Conservation (phyloP, 2,797 vertebrate species). For the Hoplostethus mediterraneus region DNA sequence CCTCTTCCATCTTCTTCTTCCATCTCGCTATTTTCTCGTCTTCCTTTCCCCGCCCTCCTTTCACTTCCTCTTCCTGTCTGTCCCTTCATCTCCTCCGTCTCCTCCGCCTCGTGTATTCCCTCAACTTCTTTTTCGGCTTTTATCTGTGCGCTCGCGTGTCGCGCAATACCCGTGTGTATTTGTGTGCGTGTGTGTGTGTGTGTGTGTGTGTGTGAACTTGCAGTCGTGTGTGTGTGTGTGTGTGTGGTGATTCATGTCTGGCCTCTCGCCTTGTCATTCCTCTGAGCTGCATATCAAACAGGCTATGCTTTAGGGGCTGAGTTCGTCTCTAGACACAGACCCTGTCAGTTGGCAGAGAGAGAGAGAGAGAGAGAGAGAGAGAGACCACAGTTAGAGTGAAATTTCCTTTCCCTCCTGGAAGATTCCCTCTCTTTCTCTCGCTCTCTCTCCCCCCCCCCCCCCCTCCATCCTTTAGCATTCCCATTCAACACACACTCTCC, state of each 20-base stretch:
- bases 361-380: neutral
- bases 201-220: neutral
- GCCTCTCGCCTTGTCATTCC: constrained; percentile 29
- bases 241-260: constrained; percentile 49
- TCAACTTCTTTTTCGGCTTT: constrained; percentile 24
- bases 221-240: neutral
- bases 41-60: neutral
- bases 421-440: constrained; percentile 50
- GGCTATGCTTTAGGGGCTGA: constrained; percentile 57
- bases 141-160: constrained; percentile 26
- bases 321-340: constrained; percentile 60
- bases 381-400: constrained; percentile 44
- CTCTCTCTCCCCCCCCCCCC: constrained; percentile 1
- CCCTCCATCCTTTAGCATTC: constrained; percentile 44
- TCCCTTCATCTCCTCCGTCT: constrained; percentile 32
- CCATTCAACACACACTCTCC: constrained; percentile 58
- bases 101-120: neutral
- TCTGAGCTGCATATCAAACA: constrained; percentile 77
- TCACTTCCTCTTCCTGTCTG: constrained; percentile 7
- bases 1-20: neutral
- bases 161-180: neutral
- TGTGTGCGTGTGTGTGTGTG: constrained; percentile 6
- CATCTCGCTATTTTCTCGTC: constrained; percentile 8
- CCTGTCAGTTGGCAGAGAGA: constrained; percentile 51
- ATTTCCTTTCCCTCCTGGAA: constrained; percentile 72